Conservation (phyloP, 2,888 invertebrate genomes). For the Busseola fusca region DNA sequence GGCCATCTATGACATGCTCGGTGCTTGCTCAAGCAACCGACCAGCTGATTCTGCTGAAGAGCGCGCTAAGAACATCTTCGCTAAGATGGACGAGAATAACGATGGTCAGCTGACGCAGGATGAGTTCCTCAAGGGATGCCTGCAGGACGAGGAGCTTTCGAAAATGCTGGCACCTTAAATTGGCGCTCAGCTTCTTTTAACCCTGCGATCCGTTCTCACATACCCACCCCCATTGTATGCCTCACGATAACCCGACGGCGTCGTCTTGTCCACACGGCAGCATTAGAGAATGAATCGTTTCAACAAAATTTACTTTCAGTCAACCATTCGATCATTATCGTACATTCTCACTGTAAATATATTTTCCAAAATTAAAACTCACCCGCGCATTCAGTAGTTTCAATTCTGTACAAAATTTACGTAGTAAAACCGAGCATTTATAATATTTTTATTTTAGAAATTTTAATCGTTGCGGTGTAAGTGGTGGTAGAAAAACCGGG, state of each 20-base stretch:
- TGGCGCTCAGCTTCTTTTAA: conserved; percentile 50
- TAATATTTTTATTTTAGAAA: conserved; percentile 31
- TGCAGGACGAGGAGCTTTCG: conserved; percentile 98
- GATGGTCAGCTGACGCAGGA: conserved; percentile 99
- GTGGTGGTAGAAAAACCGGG: conserved; percentile 50
- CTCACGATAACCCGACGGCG: conserved; percentile 77
- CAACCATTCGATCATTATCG: conserved; percentile 37
- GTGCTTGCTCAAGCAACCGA: conserved; percentile 98
- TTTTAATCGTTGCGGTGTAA: conserved; percentile 48
- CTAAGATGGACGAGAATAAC: conserved; percentile 99
- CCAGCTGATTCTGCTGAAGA: conserved; percentile 99
- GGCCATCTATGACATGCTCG: conserved; percentile 99
- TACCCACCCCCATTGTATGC: conserved; percentile 67
- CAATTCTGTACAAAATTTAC: conserved; percentile 34
- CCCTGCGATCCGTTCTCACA: conserved; percentile 66
- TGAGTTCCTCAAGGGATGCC: conserved; percentile 99
- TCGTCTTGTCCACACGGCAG: conserved; percentile 66
- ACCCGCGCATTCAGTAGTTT: conserved; percentile 26
- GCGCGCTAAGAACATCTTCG: conserved; percentile 99
- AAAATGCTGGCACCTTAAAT: conserved; percentile 98
- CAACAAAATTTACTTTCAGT: conserved; percentile 15
- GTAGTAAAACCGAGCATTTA: conserved; percentile 26
- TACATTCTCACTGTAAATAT: conserved; percentile 56
- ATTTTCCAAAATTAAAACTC: conserved; percentile 48
- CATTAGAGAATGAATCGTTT: conserved; percentile 42